Evolutionary conservation across 1,140 invertebrate genomes (phyloP).

Genomic region (Hyles euphorbiae): DNA sequence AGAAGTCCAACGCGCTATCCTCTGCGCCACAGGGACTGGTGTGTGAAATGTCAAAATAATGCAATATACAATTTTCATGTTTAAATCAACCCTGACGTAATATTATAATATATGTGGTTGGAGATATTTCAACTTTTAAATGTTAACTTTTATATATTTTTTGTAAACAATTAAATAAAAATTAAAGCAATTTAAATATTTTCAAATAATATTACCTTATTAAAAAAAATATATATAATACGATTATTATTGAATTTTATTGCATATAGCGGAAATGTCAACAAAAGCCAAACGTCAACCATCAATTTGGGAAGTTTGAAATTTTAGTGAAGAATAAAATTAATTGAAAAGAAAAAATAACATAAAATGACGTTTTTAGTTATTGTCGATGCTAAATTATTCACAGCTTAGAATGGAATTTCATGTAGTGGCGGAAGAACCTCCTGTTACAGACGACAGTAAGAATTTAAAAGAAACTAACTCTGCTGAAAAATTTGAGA

Average conservation of each 20-base stretch:
- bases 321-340: constrained; percentile 30
- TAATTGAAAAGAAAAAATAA: background rate
- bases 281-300: constrained; percentile 43
- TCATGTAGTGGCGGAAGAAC: constrained; percentile 14
- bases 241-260: too few relatives aligned
- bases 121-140: too few relatives aligned
- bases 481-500: constrained; percentile 74
- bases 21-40: constrained; percentile 81
- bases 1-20: constrained; percentile 48
- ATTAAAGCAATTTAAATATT: too few relatives aligned
- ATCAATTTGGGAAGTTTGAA: constrained; percentile 57
- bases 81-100: too few relatives aligned
- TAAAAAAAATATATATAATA: too few relatives aligned
- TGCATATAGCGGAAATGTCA: constrained; percentile 35
- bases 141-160: too few relatives aligned
- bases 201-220: too few relatives aligned
- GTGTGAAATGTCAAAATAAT: constrained; percentile 77
- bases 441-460: constrained; percentile 9
- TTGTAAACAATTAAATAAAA: too few relatives aligned
- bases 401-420: constrained; percentile 29
- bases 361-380: constrained; percentile 1
- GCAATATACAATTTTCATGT: too few relatives aligned
- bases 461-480: constrained; percentile 27
- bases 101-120: too few relatives aligned
- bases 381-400: constrained; percentile 8